Evolutionary conservation across 2,888 invertebrate species (phyloP), one percentile per base, ranked within the genome.

Genomic region (Agrotis segetum): DNA sequence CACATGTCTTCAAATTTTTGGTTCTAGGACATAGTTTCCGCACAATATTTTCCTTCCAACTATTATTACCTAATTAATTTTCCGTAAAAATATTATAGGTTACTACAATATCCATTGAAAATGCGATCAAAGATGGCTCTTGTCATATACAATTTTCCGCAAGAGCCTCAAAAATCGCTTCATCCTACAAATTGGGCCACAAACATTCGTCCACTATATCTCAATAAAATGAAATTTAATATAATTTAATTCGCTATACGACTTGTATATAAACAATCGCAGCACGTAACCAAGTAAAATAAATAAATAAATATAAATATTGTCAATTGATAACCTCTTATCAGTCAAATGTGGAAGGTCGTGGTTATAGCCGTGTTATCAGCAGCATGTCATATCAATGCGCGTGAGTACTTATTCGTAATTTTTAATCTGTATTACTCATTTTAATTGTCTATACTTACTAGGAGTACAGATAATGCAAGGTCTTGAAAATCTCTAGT

Each of bases 321-420:
- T 34, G 50, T 50, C 55, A 64, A 46, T 49, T 59, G 85, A 79
- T 85, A 83, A 78, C 86, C 80, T 68, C 59, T 65, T 79, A 71
- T 76, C 69, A 40, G 34, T 24, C 74, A 67, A 74, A 88, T 88
- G 86, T 81, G 79, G 82, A 87, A 86, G 76, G 71, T 84, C 73
- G 63, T 73, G 66, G 75, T 53, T 58, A 79, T 88, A 81, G 67
- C 69, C 24, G 67, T 84, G 65, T 64, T 87, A 69, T 81, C 79
- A 60, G 69, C 73, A 49, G 66, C 85, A 61, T 71, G 67, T 77
- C 67, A 71, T 58, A 68, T 75, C 24, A 67, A 79, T 21, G 82
- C 88, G 64, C 63, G 89, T 86, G 68, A 87, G 88, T 85, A 84
- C 50, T 46, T 66, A 66, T 72, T 67, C 59, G 68, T 74, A 77